These are phyloP conservation scores for Drosophila sordidula DNA, from an alignment of 2,888 invertebrate species.

Conservation along the genomic window DNA sequence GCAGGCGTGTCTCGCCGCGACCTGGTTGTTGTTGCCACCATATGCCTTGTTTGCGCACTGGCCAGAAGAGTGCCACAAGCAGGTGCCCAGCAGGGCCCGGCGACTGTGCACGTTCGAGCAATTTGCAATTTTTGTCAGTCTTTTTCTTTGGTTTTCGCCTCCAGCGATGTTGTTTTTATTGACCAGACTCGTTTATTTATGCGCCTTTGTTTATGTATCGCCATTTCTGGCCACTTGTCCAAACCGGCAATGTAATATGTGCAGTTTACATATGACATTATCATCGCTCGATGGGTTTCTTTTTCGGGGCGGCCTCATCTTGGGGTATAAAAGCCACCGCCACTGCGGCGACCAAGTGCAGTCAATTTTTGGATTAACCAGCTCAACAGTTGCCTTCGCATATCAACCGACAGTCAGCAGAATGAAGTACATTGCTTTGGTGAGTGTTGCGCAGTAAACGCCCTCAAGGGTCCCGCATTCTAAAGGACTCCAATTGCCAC, in stretches of 20 bases:
- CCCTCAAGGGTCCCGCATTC: background rate
- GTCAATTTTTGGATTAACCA: conserved; percentile 74
- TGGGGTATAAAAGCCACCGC: conserved; percentile 73
- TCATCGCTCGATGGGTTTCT: conserved; percentile 42
- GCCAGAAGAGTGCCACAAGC: conserved; percentile 13
- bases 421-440: conserved; percentile 80
- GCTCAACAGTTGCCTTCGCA: conserved; percentile 46
- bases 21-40: conserved; percentile 16
- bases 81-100: conserved; percentile 38
- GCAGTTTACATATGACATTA: conserved; percentile 75
- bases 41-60: conserved; percentile 37
- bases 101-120: conserved; percentile 28
- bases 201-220: conserved; percentile 63
- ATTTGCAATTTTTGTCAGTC: conserved; percentile 44
- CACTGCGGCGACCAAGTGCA: conserved; percentile 55
- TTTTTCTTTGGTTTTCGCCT: conserved; percentile 6
- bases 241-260: conserved; percentile 51
- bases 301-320: conserved; percentile 30
- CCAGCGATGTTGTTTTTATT: conserved; percentile 34
- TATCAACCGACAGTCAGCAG: conserved; percentile 22
- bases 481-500: background rate
- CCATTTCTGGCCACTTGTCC: conserved; percentile 50
- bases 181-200: conserved; percentile 56
- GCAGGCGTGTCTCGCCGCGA: conserved; percentile 11
- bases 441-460: conserved; percentile 40